A percentile compares a stretch with the other conserved stretches of the same genome.
These are phyloP conservation scores for Brachyalestes nurse DNA, from an alignment of 2,797 vertebrate species.

Conservation along the genomic window DNA sequence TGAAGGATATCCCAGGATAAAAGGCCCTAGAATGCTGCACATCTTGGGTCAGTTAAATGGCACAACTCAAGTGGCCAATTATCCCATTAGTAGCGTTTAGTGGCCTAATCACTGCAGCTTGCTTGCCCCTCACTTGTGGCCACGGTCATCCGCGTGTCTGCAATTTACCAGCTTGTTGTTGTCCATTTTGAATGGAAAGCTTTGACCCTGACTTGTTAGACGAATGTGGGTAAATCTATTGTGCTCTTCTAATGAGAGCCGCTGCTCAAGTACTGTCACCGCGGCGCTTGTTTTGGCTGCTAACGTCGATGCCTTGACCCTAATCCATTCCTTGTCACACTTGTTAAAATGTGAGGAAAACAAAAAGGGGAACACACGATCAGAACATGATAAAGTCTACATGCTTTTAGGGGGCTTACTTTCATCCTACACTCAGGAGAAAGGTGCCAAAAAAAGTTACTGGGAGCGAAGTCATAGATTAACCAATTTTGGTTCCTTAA, in stretches of 20 bases:
- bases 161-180: background rate
- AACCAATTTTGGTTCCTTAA: background rate
- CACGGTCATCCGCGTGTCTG: background rate
- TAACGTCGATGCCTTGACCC: background rate
- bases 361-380: background rate
- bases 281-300: background rate
- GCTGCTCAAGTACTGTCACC: constrained; percentile 5
- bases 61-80: constrained; percentile 67
- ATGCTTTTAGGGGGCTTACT: background rate
- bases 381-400: background rate
- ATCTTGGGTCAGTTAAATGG: constrained; percentile 70
- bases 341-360: background rate
- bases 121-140: constrained; percentile 51
- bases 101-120: constrained; percentile 69
- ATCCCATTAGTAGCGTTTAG: constrained; percentile 73
- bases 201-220: background rate
- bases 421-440: background rate
- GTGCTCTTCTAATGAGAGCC: constrained; percentile 8
- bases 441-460: background rate
- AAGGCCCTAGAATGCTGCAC: constrained; percentile 61
- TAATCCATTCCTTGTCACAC: background rate
- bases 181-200: constrained; percentile 3
- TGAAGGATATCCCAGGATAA: constrained; percentile 11
- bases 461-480: background rate
- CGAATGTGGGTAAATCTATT: constrained; percentile 1